Percentiles rank a stretch among this genome's conserved stretches.
Conservation (phyloP, 2,113 vertebrate genomes). For the Castor canadensis region DNA sequence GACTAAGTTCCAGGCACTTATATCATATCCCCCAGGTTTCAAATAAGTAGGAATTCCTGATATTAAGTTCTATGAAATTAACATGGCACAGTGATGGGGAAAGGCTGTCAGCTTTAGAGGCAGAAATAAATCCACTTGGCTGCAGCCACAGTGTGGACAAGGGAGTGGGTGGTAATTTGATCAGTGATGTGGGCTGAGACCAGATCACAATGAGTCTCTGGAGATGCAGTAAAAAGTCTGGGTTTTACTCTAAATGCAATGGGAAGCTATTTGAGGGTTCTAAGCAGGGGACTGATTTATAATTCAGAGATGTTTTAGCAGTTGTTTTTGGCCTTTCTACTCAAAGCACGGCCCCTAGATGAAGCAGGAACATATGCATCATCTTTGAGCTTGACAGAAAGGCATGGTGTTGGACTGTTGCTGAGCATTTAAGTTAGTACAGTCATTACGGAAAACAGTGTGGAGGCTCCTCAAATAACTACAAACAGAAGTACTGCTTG, state of each 20-base stretch:
- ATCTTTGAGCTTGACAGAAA: background rate
- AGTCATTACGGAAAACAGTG: background rate
- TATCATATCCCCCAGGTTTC: background rate
- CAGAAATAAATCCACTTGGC: background rate
- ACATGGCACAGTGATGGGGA: background rate
- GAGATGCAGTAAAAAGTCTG: background rate
- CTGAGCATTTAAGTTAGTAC: background rate
- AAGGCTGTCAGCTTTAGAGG: background rate
- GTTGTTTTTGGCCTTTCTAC: background rate
- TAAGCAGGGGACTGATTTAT: background rate
- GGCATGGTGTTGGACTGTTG: background rate
- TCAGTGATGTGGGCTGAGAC: background rate
- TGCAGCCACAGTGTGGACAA: background rate
- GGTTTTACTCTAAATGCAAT: background rate
- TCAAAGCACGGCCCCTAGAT: background rate
- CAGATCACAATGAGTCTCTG: background rate
- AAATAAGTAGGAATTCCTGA: background rate
- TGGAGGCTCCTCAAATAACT: background rate
- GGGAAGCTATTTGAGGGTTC: background rate
- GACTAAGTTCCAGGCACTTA: background rate
- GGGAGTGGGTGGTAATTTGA: background rate
- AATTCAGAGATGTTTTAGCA: background rate
- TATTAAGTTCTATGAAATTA: background rate
- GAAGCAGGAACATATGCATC: fast-evolving
- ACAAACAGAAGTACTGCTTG: background rate